Evolutionary conservation across 1,140 invertebrate species (phyloP), one percentile per base, ranked within the genome.

Genomic region (Orius laevigatus): DNA sequence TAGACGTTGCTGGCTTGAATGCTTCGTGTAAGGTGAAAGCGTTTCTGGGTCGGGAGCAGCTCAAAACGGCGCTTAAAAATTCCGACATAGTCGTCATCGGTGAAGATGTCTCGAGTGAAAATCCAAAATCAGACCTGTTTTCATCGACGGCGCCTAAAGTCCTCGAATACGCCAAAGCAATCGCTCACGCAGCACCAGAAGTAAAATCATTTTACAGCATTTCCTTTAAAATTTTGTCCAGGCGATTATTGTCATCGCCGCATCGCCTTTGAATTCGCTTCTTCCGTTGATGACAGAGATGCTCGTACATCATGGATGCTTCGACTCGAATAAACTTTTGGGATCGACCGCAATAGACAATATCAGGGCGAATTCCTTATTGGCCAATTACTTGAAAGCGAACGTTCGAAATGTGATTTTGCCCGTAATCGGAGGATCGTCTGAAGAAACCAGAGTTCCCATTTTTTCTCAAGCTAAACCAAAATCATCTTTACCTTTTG

Each of bases 361-460:
- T 49, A 79, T 86, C 14, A 66, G 82, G 57, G 77, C 84, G 1
- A 86, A 84, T 61, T 78, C 74, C 5, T 11, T 52, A 9, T 82
- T 86, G 19, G 62, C 71, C 0, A 70, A 73, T 0, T 63, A 72
- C 39, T 63, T 69, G 39, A 60, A 64, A 0, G 56, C 81, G 3
- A 70, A 75, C 35, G 77, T 82, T 0, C 69, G 74, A 57, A 70
- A 74, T 50, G 77, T 84, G 0, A 66, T 72, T 38, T 75, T 86
- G 5, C 85, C 86, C 0, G 79, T 91, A 0, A 72, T 91, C 51
- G 86, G 86, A n/a, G 87, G 86, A 33, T 75, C 83, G 58, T 76
- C 79, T 32, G 72, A 79, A 3, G 66, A 72, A 25, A 89, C 84
- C 0, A 84, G 87, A 60, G 73, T 91, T 18, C 86, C 87, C 0